Percentiles rank a stretch among this genome's conserved stretches.
phyloP scores from a whole-genome alignment of 2,888 invertebrate genomes.

The Choristoneura rosaceana region DNA sequence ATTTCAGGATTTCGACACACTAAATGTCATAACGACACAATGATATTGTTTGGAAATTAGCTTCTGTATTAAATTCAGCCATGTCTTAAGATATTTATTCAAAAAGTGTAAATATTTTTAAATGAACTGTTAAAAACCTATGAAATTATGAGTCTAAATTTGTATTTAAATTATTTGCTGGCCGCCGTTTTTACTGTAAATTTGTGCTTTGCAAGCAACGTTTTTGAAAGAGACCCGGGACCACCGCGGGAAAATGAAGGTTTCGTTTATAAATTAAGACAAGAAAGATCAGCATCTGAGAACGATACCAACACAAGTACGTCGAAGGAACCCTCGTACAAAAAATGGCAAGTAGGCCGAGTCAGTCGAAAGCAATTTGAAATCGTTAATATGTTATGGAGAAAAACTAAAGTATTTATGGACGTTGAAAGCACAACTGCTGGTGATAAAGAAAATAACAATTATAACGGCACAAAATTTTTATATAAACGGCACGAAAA shows the following conservation, averaged over 20 bases:
- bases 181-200: neutral
- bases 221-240: neutral
- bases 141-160: slow-evolving; percentile 11
- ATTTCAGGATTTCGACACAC: no score
- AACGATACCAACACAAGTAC: slow-evolving; percentile 11
- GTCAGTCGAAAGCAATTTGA: slow-evolving; percentile 67
- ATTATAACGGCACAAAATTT: neutral
- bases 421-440: slow-evolving; percentile 50
- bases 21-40: neutral
- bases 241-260: neutral
- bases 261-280: slow-evolving; percentile 6
- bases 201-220: slow-evolving; percentile 8
- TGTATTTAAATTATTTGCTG: slow-evolving; percentile 11
- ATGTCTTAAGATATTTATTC: neutral
- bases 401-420: slow-evolving; percentile 64
- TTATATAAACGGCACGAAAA: neutral
- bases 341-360: slow-evolving; percentile 62
- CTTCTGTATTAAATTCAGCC: neutral
- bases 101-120: neutral
- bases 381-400: slow-evolving; percentile 69
- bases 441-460: slow-evolving; percentile 31
- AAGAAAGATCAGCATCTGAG: neutral
- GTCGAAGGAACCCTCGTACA: slow-evolving; percentile 36
- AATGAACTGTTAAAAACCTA: neutral
- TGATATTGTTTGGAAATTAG: slow-evolving; percentile 8